Conservation (phyloP, 2,888 invertebrate species). For the Hylaea fasciaria region DNA sequence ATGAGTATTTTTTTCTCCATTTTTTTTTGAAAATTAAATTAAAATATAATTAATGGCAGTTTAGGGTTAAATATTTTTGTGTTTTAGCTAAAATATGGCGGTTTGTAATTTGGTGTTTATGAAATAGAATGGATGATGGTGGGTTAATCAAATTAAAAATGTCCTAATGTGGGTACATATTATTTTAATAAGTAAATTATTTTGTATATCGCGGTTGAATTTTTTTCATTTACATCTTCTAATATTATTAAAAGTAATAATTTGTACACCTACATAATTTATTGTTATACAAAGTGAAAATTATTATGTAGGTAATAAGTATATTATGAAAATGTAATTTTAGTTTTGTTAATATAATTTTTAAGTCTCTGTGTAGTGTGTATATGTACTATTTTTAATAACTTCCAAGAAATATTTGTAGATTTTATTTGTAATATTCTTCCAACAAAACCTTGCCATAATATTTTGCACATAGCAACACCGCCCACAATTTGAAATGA, state of each 20-base stretch:
- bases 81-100: conserved; percentile 21
- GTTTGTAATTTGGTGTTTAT: conserved; percentile 27
- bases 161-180: neutral
- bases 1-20: conserved; percentile 22
- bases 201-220: no score
- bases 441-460: neutral
- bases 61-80: conserved; percentile 31
- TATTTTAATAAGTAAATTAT: no score
- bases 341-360: no score
- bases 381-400: no score
- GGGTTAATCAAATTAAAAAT: neutral
- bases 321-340: no score
- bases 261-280: no score
- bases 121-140: conserved; percentile 12
- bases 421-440: neutral
- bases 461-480: conserved; percentile 24
- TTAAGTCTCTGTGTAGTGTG: no score
- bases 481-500: conserved; percentile 24
- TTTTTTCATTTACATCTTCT: no score
- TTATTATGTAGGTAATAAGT: no score
- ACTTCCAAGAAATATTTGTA: no score
- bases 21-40: conserved; percentile 43
- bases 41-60: conserved; percentile 42
- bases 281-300: no score
- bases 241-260: no score